phyloP scores from a whole-genome alignment of 1,140 invertebrate genomes.

The Leptonema lineaticorne region DNA sequence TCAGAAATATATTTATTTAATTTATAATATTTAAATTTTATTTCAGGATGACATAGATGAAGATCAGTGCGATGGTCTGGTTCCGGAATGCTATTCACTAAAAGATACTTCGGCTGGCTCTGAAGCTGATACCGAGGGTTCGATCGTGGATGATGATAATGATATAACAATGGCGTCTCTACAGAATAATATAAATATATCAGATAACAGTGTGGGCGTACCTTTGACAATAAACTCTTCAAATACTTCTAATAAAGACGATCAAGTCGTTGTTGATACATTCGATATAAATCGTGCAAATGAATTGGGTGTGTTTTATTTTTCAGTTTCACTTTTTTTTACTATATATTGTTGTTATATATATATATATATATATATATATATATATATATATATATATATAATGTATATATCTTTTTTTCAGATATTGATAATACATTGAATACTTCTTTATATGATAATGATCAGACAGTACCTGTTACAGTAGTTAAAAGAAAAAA shows the following conservation, averaged over 20 bases:
- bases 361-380: neutral
- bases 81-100: slow-evolving; percentile 16
- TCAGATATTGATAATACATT: slow-evolving; percentile 26
- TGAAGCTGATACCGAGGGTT: slow-evolving; percentile 40
- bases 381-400: slow-evolving; percentile 5
- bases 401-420: slow-evolving; percentile 16
- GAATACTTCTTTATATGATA: slow-evolving; percentile 35
- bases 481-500: slow-evolving; percentile 55
- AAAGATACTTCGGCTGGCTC: slow-evolving; percentile 36
- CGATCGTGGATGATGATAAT: slow-evolving; percentile 29
- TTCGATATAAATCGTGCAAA: slow-evolving; percentile 17
- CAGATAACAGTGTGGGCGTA: neutral
- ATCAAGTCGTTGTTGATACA: slow-evolving; percentile 27
- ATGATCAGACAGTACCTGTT: slow-evolving; percentile 47
- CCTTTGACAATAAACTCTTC: slow-evolving; percentile 5
- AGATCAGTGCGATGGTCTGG: slow-evolving; percentile 24
- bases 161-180: slow-evolving; percentile 38
- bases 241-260: neutral
- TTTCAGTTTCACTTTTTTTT: neutral
- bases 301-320: slow-evolving; percentile 31
- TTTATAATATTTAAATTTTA: neutral
- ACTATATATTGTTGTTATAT: no score
- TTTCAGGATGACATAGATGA: slow-evolving; percentile 28
- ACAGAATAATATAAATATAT: slow-evolving; percentile 8
- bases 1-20: no score